phyloP scores from a whole-genome alignment of 2,113 vertebrate genomes.

The Pterocles gutturalis region DNA sequence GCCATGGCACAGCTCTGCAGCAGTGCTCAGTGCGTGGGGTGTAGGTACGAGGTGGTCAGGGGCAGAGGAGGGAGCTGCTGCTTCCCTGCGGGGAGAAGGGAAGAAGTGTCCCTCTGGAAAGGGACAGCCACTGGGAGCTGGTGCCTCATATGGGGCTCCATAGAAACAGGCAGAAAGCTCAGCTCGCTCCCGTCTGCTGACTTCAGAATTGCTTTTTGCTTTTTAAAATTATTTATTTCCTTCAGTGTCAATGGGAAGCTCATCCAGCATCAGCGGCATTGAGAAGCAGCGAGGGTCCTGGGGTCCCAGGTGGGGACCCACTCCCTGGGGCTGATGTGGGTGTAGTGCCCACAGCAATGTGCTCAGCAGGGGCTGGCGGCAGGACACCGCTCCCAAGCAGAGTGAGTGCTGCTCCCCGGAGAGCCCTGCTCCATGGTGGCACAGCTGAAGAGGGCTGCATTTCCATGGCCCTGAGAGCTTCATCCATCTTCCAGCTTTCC shows the following conservation, averaged over 20 bases:
- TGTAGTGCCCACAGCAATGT: accelerated
- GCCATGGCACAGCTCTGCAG: background rate
- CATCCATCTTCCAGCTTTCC: background rate
- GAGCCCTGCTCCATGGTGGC: accelerated
- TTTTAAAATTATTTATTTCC: background rate
- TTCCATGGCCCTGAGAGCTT: background rate
- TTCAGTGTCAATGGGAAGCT: background rate
- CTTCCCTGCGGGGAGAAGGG: background rate
- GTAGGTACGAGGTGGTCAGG: background rate
- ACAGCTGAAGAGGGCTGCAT: background rate
- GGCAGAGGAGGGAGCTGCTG: background rate
- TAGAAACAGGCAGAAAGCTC: background rate
- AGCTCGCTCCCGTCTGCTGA: background rate
- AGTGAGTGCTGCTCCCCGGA: background rate
- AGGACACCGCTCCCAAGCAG: background rate
- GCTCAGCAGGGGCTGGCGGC: background rate
- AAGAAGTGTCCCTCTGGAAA: background rate
- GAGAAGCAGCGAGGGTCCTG: background rate
- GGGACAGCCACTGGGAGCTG: background rate
- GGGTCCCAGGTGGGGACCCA: background rate
- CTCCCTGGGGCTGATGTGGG: background rate
- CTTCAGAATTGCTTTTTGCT: background rate
- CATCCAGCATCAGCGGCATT: accelerated
- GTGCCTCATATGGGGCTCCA: background rate
- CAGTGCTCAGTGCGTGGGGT: accelerated